Conservation (phyloP, 2,888 invertebrate species). For the Drosophila neonasuta region DNA sequence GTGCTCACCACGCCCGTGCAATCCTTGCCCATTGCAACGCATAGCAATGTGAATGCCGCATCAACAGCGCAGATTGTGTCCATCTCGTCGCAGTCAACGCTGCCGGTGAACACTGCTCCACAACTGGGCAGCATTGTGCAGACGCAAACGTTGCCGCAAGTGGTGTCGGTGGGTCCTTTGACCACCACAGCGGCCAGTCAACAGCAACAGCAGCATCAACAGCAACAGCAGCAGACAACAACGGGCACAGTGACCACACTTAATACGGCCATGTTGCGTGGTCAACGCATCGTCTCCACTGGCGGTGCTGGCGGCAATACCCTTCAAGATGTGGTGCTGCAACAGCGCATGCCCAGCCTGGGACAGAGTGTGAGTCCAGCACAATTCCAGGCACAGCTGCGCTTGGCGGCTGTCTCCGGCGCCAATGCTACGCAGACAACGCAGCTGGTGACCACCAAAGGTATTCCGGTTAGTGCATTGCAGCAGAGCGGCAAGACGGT, state of each 20-base stretch:
- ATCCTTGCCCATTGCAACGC: slow-evolving; percentile 75
- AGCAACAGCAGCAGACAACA: slow-evolving; percentile 50
- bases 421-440: slow-evolving; percentile 62
- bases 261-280: slow-evolving; percentile 79
- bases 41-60: slow-evolving; percentile 47
- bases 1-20: slow-evolving; percentile 82
- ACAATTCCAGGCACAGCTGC: slow-evolving; percentile 81
- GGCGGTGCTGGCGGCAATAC: slow-evolving; percentile 64
- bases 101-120: slow-evolving; percentile 75
- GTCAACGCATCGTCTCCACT: slow-evolving; percentile 81
- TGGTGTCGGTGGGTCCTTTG: slow-evolving; percentile 82
- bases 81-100: slow-evolving; percentile 79
- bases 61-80: slow-evolving; percentile 80
- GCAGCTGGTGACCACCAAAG: slow-evolving; percentile 80
- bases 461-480: slow-evolving; percentile 80
- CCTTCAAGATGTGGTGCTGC: slow-evolving; percentile 81
- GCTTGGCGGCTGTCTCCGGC: slow-evolving; percentile 77
- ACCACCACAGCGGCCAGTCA: slow-evolving; percentile 81
- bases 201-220: slow-evolving; percentile 62
- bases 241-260: slow-evolving; percentile 80
- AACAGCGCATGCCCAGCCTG: slow-evolving; percentile 81
- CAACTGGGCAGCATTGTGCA: slow-evolving; percentile 80
- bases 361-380: slow-evolving; percentile 77
- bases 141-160: slow-evolving; percentile 80
- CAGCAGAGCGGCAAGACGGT: slow-evolving; percentile 79